Evolutionary conservation across 2,113 vertebrate genomes (phyloP).

Genomic region (Sinocyclocheilus rhinocerous): DNA sequence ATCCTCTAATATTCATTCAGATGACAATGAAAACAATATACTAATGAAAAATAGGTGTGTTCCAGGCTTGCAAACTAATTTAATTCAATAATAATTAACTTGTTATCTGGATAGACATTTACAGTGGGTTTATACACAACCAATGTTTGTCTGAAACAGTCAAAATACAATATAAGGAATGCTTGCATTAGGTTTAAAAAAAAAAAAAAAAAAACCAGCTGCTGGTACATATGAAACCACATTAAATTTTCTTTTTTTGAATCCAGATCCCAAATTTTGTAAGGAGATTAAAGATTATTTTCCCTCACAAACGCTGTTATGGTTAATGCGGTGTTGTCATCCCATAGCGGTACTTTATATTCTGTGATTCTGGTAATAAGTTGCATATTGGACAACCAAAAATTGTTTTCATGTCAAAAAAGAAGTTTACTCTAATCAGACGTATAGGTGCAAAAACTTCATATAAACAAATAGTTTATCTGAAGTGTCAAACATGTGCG

Average conservation of each 20-base stretch:
- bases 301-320: neutral
- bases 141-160: conserved; percentile 55
- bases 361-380: neutral
- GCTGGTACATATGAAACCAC: conserved; percentile 27
- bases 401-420: neutral
- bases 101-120: conserved; percentile 1
- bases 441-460: neutral
- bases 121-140: conserved; percentile 12
- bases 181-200: conserved; percentile 67
- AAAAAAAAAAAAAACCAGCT: conserved; percentile 47
- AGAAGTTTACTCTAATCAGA: neutral
- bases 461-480: conserved; percentile 13
- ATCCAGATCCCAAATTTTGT: neutral
- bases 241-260: too few relatives aligned
- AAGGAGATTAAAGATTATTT: neutral
- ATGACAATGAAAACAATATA: neutral
- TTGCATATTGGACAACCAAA: conserved; percentile 13
- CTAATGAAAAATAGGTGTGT: neutral
- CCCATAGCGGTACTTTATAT: neutral
- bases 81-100: neutral
- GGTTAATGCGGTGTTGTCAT: neutral
- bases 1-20: neutral
- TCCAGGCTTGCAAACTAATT: neutral
- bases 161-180: conserved; percentile 69
- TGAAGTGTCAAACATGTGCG: neutral